Base-by-base conservation (phyloP, 2,888 invertebrate genomes). In the Acrocera orbiculus region DNA sequence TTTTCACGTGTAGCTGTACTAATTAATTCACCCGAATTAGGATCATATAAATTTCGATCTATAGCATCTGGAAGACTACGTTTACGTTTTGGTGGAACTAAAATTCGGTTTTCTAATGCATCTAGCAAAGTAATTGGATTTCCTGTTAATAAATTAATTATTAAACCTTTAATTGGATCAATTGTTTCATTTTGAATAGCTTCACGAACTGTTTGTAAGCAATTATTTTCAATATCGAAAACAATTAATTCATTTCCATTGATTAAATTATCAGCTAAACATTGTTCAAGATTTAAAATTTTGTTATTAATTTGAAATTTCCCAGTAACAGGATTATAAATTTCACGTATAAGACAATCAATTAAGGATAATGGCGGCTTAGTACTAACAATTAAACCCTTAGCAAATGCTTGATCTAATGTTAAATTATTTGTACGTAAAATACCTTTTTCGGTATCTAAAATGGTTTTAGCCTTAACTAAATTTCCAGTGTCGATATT, bases 31-130 rank as follows among this genome's bases (percentile, higher is more conserved):
- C 89, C 87, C 22, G 79, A 76, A 46, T 73, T 70, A 0, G 81
- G 77, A 63, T 92, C 85, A 50, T 87, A 89, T 41, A 82, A 72
- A n/a, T 87, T 87, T 59, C 82, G 79, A 49, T 80, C 80, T n/a
- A 90, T 77, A 3, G 89, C 89, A 61, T 87, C 86, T 1, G 83
- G 81, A 17, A 89, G 64, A 39, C 82, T 82, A 42, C 85, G 73
- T 54, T 79, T 81, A 33, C 77, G 73, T 53, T 83, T 81, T 25
- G 82, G 76, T 7, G 83, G 80, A 5, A 86, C 69, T 32, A 87
- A 72, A 19, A 86, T 62, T 16, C 86, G 85, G 34, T 78, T 72
- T 46, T 83, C 81, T 19, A 83, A 69, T 3, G 92, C 90, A 51
- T 89, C 86, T 24, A 73, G 74, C 6, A 92, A 64, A 19, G 78